phyloP scores from a whole-genome alignment of 2,113 vertebrate species.

The Oplegnathus fasciatus region DNA sequence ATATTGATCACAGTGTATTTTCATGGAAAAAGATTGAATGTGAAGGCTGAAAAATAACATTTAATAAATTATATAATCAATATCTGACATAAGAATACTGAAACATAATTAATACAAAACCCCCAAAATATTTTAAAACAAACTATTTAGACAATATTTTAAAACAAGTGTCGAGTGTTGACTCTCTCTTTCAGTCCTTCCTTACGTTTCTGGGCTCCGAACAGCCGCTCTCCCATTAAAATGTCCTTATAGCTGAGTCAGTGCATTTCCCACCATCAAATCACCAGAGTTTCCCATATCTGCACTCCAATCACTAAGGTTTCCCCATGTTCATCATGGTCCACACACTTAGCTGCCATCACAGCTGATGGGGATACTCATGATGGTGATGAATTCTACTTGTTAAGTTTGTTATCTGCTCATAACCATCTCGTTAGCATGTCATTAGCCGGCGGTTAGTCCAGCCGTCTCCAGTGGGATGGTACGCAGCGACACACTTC shows the following conservation, averaged over 20 bases:
- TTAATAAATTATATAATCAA: conserved; percentile 99
- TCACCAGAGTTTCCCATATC: conserved; percentile 39
- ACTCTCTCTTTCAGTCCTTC: conserved; percentile 68
- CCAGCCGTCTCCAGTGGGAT: conserved; percentile 92
- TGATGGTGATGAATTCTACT: conserved; percentile 19
- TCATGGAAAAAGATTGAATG: conserved; percentile 90
- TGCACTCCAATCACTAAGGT: conserved; percentile 30
- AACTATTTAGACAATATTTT: conserved; percentile 77
- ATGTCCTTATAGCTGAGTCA: conserved; percentile 49
- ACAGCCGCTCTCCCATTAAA: conserved; percentile 29
- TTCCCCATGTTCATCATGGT: conserved; percentile 33
- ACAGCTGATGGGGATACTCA: conserved; percentile 46
- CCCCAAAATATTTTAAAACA: conserved; percentile 78
- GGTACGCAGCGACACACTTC: conserved; percentile 96
- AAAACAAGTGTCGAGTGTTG: conserved; percentile 53
- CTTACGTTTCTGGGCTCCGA: not conserved
- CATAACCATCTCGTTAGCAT: not conserved
- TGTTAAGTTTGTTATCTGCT: conserved; percentile 18
- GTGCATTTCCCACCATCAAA: conserved; percentile 59
- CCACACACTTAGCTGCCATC: conserved; percentile 56
- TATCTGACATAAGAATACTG: conserved; percentile 90
- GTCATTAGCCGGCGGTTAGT: conserved; percentile 51
- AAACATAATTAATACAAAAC: conserved; percentile 69
- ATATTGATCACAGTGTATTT: conserved; percentile 97
- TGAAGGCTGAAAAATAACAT: conserved; percentile 90